phyloP scores from a whole-genome alignment of 1,140 invertebrate genomes.

The Nasonia longicornis region DNA sequence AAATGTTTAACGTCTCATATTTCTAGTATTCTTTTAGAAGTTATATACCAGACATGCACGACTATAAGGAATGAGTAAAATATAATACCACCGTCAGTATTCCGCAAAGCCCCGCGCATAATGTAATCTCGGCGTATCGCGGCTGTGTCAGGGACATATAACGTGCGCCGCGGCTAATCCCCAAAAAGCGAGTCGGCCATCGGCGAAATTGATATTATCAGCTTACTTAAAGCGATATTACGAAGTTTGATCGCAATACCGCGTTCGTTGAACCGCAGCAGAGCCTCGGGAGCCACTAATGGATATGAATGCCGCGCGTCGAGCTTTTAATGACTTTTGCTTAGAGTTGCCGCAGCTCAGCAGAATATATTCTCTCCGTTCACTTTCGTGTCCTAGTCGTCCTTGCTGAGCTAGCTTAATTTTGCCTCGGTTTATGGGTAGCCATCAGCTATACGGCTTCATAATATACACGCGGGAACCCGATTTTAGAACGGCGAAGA shows the following conservation, averaged over 20 bases:
- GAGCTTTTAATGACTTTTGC: conserved; percentile 38
- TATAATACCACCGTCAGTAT: too few species aligned
- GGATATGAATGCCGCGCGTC: conserved; percentile 19
- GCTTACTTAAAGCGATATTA: conserved; percentile 20
- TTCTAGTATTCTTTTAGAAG: too few species aligned
- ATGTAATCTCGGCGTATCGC: neutral
- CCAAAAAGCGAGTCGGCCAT: conserved; percentile 8
- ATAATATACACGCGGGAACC: neutral
- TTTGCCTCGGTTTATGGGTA: conserved; percentile 17
- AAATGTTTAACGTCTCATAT: too few species aligned
- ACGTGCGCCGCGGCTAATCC: neutral
- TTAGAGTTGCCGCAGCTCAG: neutral
- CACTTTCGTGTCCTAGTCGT: neutral
- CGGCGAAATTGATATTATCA: neutral
- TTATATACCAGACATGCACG: too few species aligned
- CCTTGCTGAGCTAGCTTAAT: conserved; percentile 7
- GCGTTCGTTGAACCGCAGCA: neutral
- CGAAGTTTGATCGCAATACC: conserved; percentile 4
- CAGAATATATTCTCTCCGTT: conserved; percentile 7
- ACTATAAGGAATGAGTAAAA: too few species aligned
- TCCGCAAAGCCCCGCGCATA: neutral
- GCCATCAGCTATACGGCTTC: neutral
- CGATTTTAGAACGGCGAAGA: neutral
- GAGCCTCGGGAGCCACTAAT: neutral
- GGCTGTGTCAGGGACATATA: neutral